Evolutionary conservation across 2,888 invertebrate genomes (phyloP).

Genomic region (Thumatha senex): DNA sequence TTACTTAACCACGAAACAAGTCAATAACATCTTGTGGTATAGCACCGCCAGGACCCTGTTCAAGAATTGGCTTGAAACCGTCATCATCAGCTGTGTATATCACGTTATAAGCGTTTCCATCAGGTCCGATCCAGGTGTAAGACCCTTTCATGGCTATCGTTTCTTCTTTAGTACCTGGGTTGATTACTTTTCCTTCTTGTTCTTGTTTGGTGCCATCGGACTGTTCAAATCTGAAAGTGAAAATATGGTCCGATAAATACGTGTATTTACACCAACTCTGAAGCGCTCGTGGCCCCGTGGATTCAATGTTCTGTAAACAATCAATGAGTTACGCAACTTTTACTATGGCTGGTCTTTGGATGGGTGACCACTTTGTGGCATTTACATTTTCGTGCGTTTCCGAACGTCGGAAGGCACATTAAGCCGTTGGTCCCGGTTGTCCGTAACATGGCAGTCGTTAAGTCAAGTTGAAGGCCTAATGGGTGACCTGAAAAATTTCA

Average conservation of each 20-base stretch:
- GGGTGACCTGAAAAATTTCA: too few species aligned
- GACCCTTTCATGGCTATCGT: conserved; percentile 58
- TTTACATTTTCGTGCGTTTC: too few species aligned
- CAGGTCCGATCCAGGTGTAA: conserved; percentile 64
- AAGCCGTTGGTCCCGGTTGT: too few species aligned
- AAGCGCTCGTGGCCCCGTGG: too few species aligned
- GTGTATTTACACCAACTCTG: too few species aligned
- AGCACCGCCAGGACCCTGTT: conserved; percentile 40
- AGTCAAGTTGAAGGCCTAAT: too few species aligned
- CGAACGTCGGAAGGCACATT: too few species aligned
- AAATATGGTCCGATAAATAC: not conserved
- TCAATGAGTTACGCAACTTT: too few species aligned
- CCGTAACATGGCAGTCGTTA: too few species aligned
- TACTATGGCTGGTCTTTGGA: too few species aligned
- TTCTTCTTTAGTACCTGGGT: conserved; percentile 41
- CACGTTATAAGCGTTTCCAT: conserved; percentile 68
- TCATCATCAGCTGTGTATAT: conserved; percentile 75
- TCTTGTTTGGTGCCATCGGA: conserved; percentile 70
- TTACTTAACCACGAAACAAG: conserved; percentile 30
- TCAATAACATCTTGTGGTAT: conserved; percentile 33
- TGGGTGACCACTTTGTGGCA: too few species aligned
- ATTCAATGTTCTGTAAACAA: too few species aligned
- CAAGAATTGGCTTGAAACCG: conserved; percentile 66
- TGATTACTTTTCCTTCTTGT: conserved; percentile 64
- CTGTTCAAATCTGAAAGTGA: conserved; percentile 45